Conservation (phyloP, 1,140 invertebrate species). For the Camponotus floridanus region DNA sequence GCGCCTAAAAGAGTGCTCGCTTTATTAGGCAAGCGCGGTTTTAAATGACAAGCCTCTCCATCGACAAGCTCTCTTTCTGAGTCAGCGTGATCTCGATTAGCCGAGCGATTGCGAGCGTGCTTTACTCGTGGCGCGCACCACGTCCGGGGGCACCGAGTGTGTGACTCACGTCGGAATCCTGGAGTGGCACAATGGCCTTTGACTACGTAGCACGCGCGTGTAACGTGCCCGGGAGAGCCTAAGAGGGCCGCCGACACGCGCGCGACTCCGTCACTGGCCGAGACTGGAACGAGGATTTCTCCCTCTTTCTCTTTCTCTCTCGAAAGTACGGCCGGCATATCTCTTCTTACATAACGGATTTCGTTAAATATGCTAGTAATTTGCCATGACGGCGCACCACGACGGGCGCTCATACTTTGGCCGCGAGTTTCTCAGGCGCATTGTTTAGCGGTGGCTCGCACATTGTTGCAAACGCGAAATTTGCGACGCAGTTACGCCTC, state of each 20-base stretch:
- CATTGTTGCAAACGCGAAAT: slow-evolving; percentile 46
- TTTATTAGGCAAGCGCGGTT: slow-evolving; percentile 66
- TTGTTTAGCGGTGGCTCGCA: slow-evolving; percentile 27
- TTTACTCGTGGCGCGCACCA: slow-evolving; percentile 64
- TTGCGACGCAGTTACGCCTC: neutral
- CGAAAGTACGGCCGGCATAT: slow-evolving; percentile 41
- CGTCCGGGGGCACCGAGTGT: slow-evolving; percentile 64
- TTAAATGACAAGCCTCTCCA: slow-evolving; percentile 45
- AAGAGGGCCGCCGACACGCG: neutral
- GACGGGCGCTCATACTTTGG: slow-evolving; percentile 39
- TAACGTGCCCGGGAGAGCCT: slow-evolving; percentile 19
- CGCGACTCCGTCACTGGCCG: slow-evolving; percentile 9
- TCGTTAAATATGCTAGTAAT: slow-evolving; percentile 61
- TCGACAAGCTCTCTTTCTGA: slow-evolving; percentile 44
- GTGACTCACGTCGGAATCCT: slow-evolving; percentile 76
- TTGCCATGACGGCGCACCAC: slow-evolving; percentile 4
- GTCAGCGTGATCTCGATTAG: slow-evolving; percentile 76
- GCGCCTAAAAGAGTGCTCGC: slow-evolving; percentile 63
- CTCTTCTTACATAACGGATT: slow-evolving; percentile 55
- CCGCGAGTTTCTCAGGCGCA: slow-evolving; percentile 47
- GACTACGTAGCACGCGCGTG: slow-evolving; percentile 51
- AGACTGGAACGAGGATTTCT: slow-evolving; percentile 42
- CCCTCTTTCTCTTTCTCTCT: neutral
- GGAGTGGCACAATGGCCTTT: slow-evolving; percentile 75
- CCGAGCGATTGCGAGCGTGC: slow-evolving; percentile 54